Conservation (phyloP, 1,140 invertebrate genomes). For the Sesamia nonagrioides region DNA sequence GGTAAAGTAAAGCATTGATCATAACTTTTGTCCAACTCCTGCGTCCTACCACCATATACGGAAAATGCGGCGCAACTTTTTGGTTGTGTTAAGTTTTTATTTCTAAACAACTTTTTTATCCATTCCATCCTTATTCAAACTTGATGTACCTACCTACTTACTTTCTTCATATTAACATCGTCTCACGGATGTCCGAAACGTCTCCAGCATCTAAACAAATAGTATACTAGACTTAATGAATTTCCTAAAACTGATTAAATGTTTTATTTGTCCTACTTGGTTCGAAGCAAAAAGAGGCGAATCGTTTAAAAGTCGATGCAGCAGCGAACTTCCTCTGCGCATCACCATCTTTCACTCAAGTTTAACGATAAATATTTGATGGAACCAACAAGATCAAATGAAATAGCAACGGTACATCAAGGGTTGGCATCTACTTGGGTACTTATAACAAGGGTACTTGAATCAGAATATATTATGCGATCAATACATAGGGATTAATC, state of each 20-base stretch:
- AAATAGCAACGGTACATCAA: conserved; percentile 79
- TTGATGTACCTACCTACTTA: not conserved
- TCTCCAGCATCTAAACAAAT: conserved; percentile 9
- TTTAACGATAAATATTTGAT: conserved; percentile 86
- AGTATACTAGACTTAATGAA: conserved; percentile 27
- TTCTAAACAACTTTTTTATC: too few relatives aligned
- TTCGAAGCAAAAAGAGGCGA: conserved; percentile 52
- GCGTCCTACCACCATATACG: too few relatives aligned
- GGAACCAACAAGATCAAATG: conserved; percentile 83
- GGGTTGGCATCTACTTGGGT: conserved; percentile 60
- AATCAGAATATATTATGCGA: conserved; percentile 81
- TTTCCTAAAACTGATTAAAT: conserved; percentile 47
- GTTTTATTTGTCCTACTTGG: conserved; percentile 39
- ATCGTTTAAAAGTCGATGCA: conserved; percentile 76
- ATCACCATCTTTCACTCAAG: conserved; percentile 70
- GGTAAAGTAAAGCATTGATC: too few relatives aligned
- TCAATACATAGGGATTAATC: conserved; percentile 74
- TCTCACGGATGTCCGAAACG: not conserved
- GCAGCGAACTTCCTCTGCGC: conserved; percentile 60
- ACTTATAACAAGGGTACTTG: conserved; percentile 82
- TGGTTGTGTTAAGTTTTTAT: too few relatives aligned
- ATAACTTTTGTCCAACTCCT: too few relatives aligned
- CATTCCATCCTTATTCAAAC: too few relatives aligned
- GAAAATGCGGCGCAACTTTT: too few relatives aligned
- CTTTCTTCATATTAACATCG: not conserved